A percentile compares a stretch with the other conserved stretches of the same genome.
Evolutionary conservation across 2,888 invertebrate genomes (phyloP).

Genomic region (Eremobia ochroleuca): DNA sequence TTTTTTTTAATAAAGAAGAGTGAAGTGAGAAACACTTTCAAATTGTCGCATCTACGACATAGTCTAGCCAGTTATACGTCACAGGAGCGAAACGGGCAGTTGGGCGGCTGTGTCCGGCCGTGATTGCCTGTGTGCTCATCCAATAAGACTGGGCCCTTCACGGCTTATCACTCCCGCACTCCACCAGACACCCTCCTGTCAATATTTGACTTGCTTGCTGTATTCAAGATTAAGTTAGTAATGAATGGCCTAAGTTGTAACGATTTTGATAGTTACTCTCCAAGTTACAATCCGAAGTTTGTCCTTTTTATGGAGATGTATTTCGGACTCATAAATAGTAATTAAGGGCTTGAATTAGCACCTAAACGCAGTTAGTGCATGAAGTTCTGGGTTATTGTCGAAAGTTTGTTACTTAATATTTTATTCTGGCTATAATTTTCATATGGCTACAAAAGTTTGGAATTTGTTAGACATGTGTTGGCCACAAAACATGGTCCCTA

Average conservation of each 20-base stretch:
- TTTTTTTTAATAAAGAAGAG: background rate
- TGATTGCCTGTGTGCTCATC: constrained; percentile 76
- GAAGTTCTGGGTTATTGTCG: constrained; percentile 27
- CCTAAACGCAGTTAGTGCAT: constrained; percentile 39
- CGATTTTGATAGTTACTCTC: constrained; percentile 51
- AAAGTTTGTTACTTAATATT: constrained; percentile 51
- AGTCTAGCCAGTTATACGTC: constrained; percentile 50
- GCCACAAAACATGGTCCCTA: background rate
- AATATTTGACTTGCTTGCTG: constrained; percentile 70
- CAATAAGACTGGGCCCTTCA: constrained; percentile 77
- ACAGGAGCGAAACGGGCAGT: constrained; percentile 68
- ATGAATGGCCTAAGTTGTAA: constrained; percentile 62
- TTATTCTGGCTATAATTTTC: constrained; percentile 23
- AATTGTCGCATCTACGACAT: constrained; percentile 49
- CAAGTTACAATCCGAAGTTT: constrained; percentile 33
- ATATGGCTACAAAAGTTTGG: constrained; percentile 18
- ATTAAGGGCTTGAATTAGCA: constrained; percentile 42
- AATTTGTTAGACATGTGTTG: constrained; percentile 27
- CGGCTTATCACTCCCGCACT: constrained; percentile 71
- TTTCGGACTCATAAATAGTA: constrained; percentile 52
- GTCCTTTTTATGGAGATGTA: constrained; percentile 41
- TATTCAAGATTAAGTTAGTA: constrained; percentile 65
- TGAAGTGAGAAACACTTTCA: background rate
- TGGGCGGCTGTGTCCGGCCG: constrained; percentile 68
- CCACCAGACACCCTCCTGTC: constrained; percentile 60